Conservation (phyloP, 2,888 invertebrate genomes). For the Psylliodes chrysocephalus region DNA sequence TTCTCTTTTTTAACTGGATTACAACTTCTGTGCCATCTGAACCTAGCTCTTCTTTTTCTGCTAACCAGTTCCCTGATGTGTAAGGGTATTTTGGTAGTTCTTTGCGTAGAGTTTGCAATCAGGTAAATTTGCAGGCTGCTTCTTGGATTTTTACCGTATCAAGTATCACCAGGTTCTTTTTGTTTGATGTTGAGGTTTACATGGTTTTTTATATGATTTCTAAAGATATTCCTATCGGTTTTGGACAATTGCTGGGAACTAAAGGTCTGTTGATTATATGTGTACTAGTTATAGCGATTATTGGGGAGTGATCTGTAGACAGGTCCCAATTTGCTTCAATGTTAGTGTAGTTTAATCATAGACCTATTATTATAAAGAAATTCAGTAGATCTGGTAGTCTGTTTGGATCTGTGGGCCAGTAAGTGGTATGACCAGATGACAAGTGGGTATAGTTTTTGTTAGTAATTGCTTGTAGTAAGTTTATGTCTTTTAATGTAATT, state of each 20-base stretch:
- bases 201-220: too few species aligned
- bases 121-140: neutral
- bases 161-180: too few species aligned
- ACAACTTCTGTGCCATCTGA: conserved; percentile 3
- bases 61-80: conserved; percentile 5
- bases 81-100: neutral
- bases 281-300: neutral
- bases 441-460: neutral
- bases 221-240: too few species aligned
- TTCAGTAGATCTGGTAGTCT: neutral
- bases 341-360: neutral
- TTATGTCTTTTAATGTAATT: too few species aligned
- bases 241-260: too few species aligned
- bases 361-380: neutral
- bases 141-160: neutral
- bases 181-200: too few species aligned
- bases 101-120: neutral
- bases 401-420: neutral
- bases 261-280: neutral
- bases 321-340: neutral
- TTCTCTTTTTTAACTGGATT: conserved; percentile 1
- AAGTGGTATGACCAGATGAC: neutral
- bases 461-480: too few species aligned
- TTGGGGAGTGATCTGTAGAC: neutral
- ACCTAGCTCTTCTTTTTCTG: neutral